These are phyloP conservation scores for Siderastrea radians DNA, from an alignment of 92 coral and sea anemone genomes.

Conservation along the genomic window DNA sequence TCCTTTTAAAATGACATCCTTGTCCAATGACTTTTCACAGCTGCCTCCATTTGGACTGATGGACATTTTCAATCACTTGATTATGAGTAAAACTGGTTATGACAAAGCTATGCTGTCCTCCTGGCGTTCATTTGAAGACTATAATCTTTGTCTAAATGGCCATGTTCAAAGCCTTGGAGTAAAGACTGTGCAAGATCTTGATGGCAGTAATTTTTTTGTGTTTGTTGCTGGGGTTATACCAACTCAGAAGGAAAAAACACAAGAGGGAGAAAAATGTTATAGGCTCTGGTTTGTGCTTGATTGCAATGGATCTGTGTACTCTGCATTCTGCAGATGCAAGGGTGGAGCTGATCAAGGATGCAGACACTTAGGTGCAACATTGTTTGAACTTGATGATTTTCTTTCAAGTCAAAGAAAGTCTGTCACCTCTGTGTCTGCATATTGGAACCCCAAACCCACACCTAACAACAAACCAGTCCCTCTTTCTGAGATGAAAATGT, in stretches of 20 bases:
- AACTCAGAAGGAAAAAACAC: slow-evolving; percentile 72
- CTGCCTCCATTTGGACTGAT: slow-evolving; percentile 80
- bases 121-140: no score
- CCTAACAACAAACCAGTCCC: slow-evolving; percentile 66
- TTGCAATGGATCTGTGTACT: slow-evolving; percentile 61
- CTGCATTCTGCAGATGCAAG: slow-evolving; percentile 80
- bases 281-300: slow-evolving; percentile 69
- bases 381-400: slow-evolving; percentile 76
- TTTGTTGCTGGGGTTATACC: slow-evolving; percentile 75
- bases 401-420: slow-evolving; percentile 65
- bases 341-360: slow-evolving; percentile 82
- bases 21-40: slow-evolving; percentile 75
- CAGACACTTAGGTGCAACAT: slow-evolving; percentile 73
- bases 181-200: slow-evolving; percentile 60
- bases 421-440: slow-evolving; percentile 66
- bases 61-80: slow-evolving; percentile 78
- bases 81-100: slow-evolving; percentile 75
- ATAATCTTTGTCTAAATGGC: slow-evolving; percentile 64
- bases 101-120: no score
- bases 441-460: slow-evolving; percentile 76
- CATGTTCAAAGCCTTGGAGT: slow-evolving; percentile 51
- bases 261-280: slow-evolving; percentile 64
- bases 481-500: slow-evolving; percentile 43
- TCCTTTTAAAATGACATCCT: slow-evolving; percentile 70
- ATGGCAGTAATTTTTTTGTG: slow-evolving; percentile 58